A percentile compares a stretch with the other conserved stretches of the same genome.
Conservation (phyloP, 2,113 vertebrate species). For the Vimba vimba region DNA sequence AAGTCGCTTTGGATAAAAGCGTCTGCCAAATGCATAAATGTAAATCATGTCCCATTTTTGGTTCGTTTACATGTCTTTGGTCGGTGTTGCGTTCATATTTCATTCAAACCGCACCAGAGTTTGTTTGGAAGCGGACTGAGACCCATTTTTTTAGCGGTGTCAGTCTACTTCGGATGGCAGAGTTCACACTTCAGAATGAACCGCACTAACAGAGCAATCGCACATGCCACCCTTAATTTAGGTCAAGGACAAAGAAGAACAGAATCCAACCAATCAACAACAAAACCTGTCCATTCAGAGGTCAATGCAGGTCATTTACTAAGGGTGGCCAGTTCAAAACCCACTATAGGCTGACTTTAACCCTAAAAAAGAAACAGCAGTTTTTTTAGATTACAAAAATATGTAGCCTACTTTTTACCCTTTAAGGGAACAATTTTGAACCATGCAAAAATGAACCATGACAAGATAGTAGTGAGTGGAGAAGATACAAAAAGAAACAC, state of each 20-base stretch:
- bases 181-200: too few species aligned
- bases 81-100: too few species aligned
- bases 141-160: too few species aligned
- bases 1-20: too few species aligned
- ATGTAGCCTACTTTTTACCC: not conserved
- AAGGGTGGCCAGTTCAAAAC: not conserved
- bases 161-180: too few species aligned
- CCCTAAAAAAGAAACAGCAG: not conserved
- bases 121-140: too few species aligned
- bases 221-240: not conserved
- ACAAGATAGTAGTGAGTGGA: not conserved
- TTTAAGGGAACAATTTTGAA: not conserved
- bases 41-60: too few species aligned
- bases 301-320: not conserved
- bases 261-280: constrained; percentile 7
- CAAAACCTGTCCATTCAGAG: not conserved
- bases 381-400: not conserved
- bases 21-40: too few species aligned
- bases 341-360: not conserved
- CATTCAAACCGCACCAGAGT: too few species aligned
- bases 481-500: not conserved
- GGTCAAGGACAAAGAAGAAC: not conserved
- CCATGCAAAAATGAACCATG: not conserved
- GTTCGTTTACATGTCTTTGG: too few species aligned
- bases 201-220: too few species aligned